A percentile compares a stretch with the other conserved stretches of the same genome.
Conservation (phyloP, 2,113 vertebrate species). For the Astur gentilis region DNA sequence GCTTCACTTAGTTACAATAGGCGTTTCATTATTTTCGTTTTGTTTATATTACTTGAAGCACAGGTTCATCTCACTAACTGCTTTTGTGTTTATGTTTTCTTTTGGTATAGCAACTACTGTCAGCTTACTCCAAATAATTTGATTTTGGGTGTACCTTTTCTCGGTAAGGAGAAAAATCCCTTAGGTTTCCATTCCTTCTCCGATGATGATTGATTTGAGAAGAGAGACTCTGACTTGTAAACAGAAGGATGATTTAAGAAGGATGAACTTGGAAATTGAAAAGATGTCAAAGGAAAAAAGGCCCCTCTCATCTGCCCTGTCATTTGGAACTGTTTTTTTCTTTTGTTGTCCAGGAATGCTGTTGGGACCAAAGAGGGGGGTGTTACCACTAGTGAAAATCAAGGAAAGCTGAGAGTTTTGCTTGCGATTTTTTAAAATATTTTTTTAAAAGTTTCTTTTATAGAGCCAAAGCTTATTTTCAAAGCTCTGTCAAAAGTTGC, state of each 20-base stretch:
- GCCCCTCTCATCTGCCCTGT: background rate
- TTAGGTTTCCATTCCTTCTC: slow-evolving; percentile 22
- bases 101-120: slow-evolving; percentile 25
- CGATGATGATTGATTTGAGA: slow-evolving; percentile 1
- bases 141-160: slow-evolving; percentile 13
- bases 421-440: background rate
- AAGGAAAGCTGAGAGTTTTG: background rate
- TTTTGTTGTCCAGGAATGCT: background rate
- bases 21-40: slow-evolving; percentile 30
- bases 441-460: background rate
- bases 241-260: slow-evolving; percentile 10
- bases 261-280: background rate
- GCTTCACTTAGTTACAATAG: slow-evolving; percentile 44
- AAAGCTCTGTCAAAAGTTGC: background rate
- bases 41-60: slow-evolving; percentile 14
- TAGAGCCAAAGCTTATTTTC: background rate
- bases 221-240: background rate
- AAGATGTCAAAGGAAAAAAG: background rate
- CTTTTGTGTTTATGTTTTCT: slow-evolving; percentile 19
- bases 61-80: slow-evolving; percentile 11
- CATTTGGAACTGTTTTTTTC: background rate
- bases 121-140: background rate
- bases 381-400: background rate
- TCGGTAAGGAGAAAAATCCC: background rate
- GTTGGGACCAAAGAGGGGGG: background rate